Conservation (phyloP, 2,888 invertebrate species). For the Dryomyza anilis region DNA sequence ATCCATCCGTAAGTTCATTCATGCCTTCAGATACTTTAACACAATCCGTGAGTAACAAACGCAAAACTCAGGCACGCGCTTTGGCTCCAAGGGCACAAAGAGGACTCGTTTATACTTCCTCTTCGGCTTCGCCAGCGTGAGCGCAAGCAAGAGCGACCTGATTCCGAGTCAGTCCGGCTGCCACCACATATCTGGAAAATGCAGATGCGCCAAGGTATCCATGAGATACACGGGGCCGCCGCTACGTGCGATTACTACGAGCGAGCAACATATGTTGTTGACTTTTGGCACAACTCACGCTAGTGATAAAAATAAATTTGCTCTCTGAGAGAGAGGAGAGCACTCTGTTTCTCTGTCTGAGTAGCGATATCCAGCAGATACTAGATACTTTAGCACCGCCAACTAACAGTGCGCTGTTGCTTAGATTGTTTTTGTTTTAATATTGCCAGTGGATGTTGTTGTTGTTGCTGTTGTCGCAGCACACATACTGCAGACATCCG, state of each 20-base stretch:
- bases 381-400: not conserved
- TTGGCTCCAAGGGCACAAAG: conserved; percentile 34
- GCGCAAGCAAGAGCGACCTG: conserved; percentile 6
- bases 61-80: conserved; percentile 39
- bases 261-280: not conserved
- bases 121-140: not conserved
- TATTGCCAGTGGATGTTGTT: conserved; percentile 2
- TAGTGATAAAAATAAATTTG: conserved; percentile 19
- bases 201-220: conserved; percentile 25
- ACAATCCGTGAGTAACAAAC: not conserved
- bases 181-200: not conserved
- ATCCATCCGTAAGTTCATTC: conserved; percentile 9
- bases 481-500: not conserved
- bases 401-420: conserved; percentile 9
- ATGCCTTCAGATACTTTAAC: not conserved
- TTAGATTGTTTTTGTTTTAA: conserved; percentile 11
- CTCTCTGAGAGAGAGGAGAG: not conserved
- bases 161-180: conserved; percentile 1
- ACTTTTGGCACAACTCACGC: no score
- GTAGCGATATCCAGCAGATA: not conserved
- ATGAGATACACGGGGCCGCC: not conserved
- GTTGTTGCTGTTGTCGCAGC: not conserved
- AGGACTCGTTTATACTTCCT: not conserved
- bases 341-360: not conserved
- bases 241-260: not conserved